These are phyloP conservation scores for Pollenia labialis DNA, from an alignment of 2,888 invertebrate genomes.

Conservation along the genomic window DNA sequence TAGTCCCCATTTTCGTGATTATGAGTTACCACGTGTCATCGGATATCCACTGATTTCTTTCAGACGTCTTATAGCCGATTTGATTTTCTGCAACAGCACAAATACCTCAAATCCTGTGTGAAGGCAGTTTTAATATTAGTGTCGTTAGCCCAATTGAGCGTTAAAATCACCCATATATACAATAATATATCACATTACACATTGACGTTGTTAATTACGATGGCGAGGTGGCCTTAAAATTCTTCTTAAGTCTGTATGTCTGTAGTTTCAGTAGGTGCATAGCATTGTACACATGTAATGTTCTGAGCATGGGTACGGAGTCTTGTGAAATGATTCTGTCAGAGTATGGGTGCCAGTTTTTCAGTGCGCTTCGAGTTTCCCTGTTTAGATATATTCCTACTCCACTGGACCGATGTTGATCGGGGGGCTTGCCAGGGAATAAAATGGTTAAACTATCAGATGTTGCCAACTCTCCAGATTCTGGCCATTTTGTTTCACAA, in stretches of 20 bases:
- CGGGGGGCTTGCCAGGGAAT: not conserved
- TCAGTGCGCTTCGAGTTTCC: not conserved
- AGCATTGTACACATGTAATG: not conserved
- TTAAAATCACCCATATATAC: too few species aligned
- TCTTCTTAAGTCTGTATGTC: not conserved
- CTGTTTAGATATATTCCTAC: not conserved
- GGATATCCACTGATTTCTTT: too few species aligned
- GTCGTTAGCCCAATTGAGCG: too few species aligned
- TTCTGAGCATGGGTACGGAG: not conserved
- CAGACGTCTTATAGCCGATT: not conserved
- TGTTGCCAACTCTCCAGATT: not conserved
- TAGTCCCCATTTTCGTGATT: not conserved
- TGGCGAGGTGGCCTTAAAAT: not conserved
- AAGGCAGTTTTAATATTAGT: too few species aligned
- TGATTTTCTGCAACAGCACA: not conserved
- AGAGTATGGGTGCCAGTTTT: not conserved
- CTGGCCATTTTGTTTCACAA: not conserved
- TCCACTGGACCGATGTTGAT: too few species aligned
- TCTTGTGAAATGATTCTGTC: not conserved
- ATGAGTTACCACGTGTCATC: not conserved
- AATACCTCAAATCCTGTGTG: too few species aligned
- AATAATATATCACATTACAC: too few species aligned
- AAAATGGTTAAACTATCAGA: not conserved
- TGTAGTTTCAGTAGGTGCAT: not conserved
- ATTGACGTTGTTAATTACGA: too few species aligned